Evolutionary conservation across 2,113 vertebrate species (phyloP), one percentile per base, ranked within the genome.

Genomic region (Gobius niger): DNA sequence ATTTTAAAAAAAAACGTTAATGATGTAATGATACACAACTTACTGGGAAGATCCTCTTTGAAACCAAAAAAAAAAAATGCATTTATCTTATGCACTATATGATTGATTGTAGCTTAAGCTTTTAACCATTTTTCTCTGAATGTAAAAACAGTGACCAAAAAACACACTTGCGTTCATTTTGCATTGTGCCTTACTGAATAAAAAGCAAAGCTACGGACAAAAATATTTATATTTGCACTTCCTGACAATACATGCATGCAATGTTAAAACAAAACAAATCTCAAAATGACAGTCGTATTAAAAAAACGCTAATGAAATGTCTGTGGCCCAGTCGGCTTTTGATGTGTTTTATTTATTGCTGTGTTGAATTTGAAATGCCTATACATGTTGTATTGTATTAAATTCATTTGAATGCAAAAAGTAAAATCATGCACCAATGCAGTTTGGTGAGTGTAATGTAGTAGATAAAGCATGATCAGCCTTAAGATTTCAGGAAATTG

Each of bases 161-260:
- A 74, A 34, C 24, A 34, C 24, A 67, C 76, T 57, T 41, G 9
- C 9, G 51, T 56, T 68, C 49, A 14, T 9, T 47, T 80, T 49
- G 71, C 44, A 74, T 14, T 44, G 65, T 84, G 82, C 80, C 78
- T 84, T 81, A 72, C 3, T 46, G 12, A 19, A 63, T 44, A 7
- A 62, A 16, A 61, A 44, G 41, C 9, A n/a, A 44, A 44, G 42
- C 42, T 13, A 24, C 1, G 10, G 12, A 54, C 18, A 11, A 53
- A 53, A 53, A 53, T 18, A 52, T 52, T 2, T 40, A 34, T 42
- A 34, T n/a, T 41, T 41, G 40, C 9, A 6, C 5, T 24, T 19
- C 1, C 5, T 51, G 15, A 52, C 11, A 12, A 57, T 34, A 12
- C 14, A 24, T 34, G 11, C 13, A 34, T 57, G 8, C 5, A 54